phyloP scores from a whole-genome alignment of 2,113 vertebrate species.

The Thymallus thymallus region DNA sequence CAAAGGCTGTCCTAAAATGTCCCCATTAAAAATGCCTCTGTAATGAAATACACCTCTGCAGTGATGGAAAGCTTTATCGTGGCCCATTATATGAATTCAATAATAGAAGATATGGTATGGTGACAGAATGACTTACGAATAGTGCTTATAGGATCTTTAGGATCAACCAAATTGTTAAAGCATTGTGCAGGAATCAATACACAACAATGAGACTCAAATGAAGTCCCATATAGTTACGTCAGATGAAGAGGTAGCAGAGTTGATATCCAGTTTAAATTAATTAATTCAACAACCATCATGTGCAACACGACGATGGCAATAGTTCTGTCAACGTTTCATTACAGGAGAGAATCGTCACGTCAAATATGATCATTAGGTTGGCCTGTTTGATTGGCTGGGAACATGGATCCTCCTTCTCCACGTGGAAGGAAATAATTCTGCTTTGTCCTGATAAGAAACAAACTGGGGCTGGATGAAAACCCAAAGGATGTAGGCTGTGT shows the following conservation, averaged over 20 bases:
- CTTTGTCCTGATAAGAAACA: not conserved
- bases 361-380: not conserved
- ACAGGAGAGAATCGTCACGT: not conserved
- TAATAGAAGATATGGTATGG: too few species aligned
- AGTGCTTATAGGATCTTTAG: too few species aligned
- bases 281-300: not conserved
- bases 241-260: not conserved
- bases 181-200: not conserved
- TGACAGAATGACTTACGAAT: too few species aligned
- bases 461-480: not conserved
- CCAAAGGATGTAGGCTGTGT: not conserved
- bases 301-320: not conserved
- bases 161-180: not conserved
- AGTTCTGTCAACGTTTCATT: not conserved
- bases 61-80: not conserved
- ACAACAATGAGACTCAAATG: not conserved
- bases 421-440: not conserved
- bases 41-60: not conserved
- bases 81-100: too few species aligned
- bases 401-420: not conserved
- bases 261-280: conserved; percentile 4
- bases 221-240: not conserved
- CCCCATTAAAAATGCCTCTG: not conserved
- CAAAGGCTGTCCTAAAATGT: not conserved
- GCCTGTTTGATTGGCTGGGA: not conserved